A percentile compares a stretch with the other conserved stretches of the same genome.
phyloP scores from a whole-genome alignment of 2,113 vertebrate genomes.

The Dicentrarchus labrax region DNA sequence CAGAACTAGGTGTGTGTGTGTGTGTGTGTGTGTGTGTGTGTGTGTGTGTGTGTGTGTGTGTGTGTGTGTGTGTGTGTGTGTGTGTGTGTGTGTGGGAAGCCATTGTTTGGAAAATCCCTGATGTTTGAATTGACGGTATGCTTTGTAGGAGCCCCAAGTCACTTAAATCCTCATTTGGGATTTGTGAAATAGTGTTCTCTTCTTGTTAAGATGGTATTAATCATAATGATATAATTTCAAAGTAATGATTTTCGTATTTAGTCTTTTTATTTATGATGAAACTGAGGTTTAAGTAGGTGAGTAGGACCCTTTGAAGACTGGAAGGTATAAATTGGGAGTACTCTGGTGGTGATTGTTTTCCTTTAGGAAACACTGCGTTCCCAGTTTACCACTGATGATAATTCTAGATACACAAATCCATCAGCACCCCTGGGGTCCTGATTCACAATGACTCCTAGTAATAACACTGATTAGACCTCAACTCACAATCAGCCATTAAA shows the following conservation, averaged over 20 bases:
- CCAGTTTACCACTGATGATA: not conserved
- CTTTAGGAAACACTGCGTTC: not conserved
- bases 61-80: not conserved
- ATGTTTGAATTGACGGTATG: slow-evolving; percentile 9
- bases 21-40: not conserved
- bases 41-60: not conserved
- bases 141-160: not conserved
- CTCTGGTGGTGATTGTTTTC: not conserved
- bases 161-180: not conserved
- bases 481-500: not conserved
- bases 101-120: slow-evolving; percentile 26
- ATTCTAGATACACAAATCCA: slow-evolving; percentile 12
- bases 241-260: not conserved
- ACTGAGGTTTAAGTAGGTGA: not conserved
- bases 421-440: slow-evolving; percentile 13
- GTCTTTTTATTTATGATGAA: slow-evolving; percentile 1
- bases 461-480: slow-evolving; percentile 5
- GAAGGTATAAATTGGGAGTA: no score
- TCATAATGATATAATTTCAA: not conserved
- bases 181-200: slow-evolving; percentile 3
- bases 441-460: not conserved
- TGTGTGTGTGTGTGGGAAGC: not conserved
- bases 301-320: not conserved
- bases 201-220: not conserved
- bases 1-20: not conserved